Base-by-base conservation (phyloP, 2,113 vertebrate genomes). In the Microtus pennsylvanicus region DNA sequence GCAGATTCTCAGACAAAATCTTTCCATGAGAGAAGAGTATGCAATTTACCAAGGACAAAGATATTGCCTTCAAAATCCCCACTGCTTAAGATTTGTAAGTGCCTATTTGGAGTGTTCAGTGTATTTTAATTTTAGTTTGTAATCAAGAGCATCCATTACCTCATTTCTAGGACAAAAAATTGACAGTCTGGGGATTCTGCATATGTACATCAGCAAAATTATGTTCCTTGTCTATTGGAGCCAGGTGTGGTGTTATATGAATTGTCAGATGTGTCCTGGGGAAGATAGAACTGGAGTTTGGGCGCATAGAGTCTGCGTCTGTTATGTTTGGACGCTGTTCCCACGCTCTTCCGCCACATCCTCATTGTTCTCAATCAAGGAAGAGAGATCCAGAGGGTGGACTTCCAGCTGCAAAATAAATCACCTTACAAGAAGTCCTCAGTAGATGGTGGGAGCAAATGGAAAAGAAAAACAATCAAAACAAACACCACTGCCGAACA, bases 331-430 rank as follows among this genome's bases (percentile, higher is more conserved):
- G 94, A 95, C 88, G 1, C n/a, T 91, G 9, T 81, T 35, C 30
- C 45, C 82, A 0, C 17, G 69, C 90, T 93, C 33, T 94, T 77
- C 81, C 33, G 47, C 28, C 7, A 28, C 0, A 0, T 58, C 5
- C 70, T 91, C 69, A 33, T 76, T 95, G 89, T 97, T 87, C 38
- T 22, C 90, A 81, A 42, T 42, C 72, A 61, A 93, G 42, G 50
- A 89, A 95, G 91, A 93, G 45, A 52, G 47, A 78, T 65, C 24
- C 45, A 74, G 50, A 69, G 61, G 38, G 26, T 78, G 61, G 42
- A 70, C 69, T 55, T 94, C 26, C 55, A 93, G 82, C 93, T 95
- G 75, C 47, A 91, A 70, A 67, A 58, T 83, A 33, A 55, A 82
- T 69, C 74, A 93, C 28, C 50, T 96, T 92, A 58, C 69, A 38